Percentiles rank a stretch among this genome's conserved stretches.
Conservation (phyloP, 2,797 vertebrate genomes). For the Acanthopagrus latus region DNA sequence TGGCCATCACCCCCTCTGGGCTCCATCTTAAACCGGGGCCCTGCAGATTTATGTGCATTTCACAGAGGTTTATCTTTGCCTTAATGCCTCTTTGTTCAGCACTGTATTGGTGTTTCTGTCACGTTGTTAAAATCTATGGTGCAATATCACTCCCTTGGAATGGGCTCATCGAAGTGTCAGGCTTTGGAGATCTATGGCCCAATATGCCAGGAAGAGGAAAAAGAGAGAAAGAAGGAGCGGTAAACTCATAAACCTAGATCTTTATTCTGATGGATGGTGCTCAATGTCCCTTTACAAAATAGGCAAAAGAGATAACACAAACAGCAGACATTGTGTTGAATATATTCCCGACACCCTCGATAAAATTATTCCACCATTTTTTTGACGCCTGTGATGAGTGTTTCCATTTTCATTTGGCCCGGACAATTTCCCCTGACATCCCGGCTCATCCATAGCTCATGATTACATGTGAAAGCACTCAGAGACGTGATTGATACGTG, state of each 20-base stretch:
- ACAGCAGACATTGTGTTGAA: conserved; percentile 47
- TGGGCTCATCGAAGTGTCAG: conserved; percentile 79
- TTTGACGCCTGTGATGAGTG: conserved; percentile 36
- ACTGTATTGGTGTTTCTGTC: conserved; percentile 85
- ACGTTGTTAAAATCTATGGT: conserved; percentile 82
- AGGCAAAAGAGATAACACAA: conserved; percentile 52
- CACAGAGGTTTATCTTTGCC: conserved; percentile 81
- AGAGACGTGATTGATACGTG: conserved; percentile 55
- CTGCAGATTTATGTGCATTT: conserved; percentile 78
- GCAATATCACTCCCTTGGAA: conserved; percentile 83
- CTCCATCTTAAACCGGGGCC: conserved; percentile 70
- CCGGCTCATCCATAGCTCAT: conserved; percentile 45
- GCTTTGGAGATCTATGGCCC: conserved; percentile 77
- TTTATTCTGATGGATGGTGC: conserved; percentile 72
- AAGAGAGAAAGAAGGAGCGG: conserved; percentile 52
- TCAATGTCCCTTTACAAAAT: conserved; percentile 49
- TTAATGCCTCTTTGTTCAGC: conserved; percentile 84
- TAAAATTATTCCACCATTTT: conserved; percentile 34
- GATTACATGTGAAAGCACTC: conserved; percentile 49
- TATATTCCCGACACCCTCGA: conserved; percentile 33
- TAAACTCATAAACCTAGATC: conserved; percentile 73
- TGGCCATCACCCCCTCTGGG: conserved; percentile 72
- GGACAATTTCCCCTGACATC: conserved; percentile 59
- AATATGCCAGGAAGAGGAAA: conserved; percentile 69
- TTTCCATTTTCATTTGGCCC: conserved; percentile 50